These are phyloP conservation scores for Clanis bilineata DNA, from an alignment of 2,888 invertebrate genomes.

Conservation along the genomic window DNA sequence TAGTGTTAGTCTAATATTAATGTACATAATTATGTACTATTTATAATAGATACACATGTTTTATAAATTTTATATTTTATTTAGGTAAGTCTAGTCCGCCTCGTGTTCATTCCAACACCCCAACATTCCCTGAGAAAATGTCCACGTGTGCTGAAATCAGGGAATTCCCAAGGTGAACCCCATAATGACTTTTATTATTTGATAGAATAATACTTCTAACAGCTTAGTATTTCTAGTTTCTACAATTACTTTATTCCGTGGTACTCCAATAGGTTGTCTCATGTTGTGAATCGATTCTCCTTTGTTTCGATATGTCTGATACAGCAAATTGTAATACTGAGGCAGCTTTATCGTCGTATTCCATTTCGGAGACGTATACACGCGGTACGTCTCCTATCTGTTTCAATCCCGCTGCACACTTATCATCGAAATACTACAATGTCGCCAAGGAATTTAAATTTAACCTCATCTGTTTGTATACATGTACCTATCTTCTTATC, in stretches of 20 bases:
- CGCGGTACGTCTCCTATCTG: neutral
- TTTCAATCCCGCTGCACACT: neutral
- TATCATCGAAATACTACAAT: neutral
- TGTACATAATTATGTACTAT: no score
- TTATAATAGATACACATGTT: no score
- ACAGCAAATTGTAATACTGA: slow-evolving; percentile 20
- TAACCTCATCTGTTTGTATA: neutral
- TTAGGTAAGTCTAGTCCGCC: no score
- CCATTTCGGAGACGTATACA: neutral
- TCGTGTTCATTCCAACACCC: neutral
- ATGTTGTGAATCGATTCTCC: slow-evolving; percentile 34
- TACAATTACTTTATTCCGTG: slow-evolving; percentile 27
- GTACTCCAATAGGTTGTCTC: slow-evolving; percentile 32
- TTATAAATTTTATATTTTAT: no score
- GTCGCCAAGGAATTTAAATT: no score
- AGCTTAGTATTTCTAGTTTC: slow-evolving; percentile 36
- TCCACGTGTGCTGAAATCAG: slow-evolving; percentile 37
- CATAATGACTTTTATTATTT: slow-evolving; percentile 26
- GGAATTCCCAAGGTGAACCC: slow-evolving; percentile 29
- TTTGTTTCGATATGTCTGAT: slow-evolving; percentile 29
- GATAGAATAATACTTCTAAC: slow-evolving; percentile 36
- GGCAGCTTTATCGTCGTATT: slow-evolving; percentile 18
- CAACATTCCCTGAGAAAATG: slow-evolving; percentile 40
- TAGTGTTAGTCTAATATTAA: no score
- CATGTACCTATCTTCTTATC: no score